phyloP scores from a whole-genome alignment of 2,113 vertebrate genomes.

The Pseudorasbora parva region DNA sequence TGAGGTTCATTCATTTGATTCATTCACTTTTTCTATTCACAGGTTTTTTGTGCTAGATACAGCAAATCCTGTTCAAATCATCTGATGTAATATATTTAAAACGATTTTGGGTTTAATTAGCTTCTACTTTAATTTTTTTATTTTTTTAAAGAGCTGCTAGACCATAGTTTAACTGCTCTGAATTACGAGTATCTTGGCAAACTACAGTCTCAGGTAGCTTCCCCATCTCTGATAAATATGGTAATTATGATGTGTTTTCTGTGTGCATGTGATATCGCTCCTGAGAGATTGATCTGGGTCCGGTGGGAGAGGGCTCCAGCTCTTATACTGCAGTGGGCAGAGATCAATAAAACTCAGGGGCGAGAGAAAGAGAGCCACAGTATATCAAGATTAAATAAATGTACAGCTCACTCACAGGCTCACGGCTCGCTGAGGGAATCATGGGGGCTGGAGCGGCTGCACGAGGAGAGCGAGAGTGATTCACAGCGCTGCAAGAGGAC shows the following conservation, averaged over 20 bases:
- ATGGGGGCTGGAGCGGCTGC: slow-evolving; percentile 18
- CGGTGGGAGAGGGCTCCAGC: slow-evolving; percentile 39
- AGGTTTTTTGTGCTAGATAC: too few relatives aligned
- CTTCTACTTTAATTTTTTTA: too few relatives aligned
- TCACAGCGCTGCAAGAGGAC: not conserved
- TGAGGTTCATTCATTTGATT: not conserved
- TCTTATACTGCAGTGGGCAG: slow-evolving; percentile 47
- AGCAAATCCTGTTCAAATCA: too few relatives aligned
- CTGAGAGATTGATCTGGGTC: slow-evolving; percentile 45
- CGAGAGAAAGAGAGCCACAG: slow-evolving; percentile 51
- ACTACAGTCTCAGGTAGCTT: not conserved
- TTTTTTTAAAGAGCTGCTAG: too few relatives aligned
- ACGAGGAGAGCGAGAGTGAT: slow-evolving; percentile 37
- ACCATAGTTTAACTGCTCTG: not conserved
- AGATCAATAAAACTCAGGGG: slow-evolving; percentile 57
- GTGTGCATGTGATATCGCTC: slow-evolving; percentile 37
- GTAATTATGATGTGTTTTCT: slow-evolving; percentile 16
- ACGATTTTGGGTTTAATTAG: not conserved
- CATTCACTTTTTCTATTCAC: not conserved
- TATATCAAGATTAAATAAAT: slow-evolving; percentile 60
- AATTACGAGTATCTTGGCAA: not conserved
- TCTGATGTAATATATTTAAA: too few relatives aligned
- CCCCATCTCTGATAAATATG: slow-evolving; percentile 12
- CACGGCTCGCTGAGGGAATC: slow-evolving; percentile 46
- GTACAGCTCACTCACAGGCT: slow-evolving; percentile 51